Evolutionary conservation across 1,140 invertebrate species (phyloP).

Genomic region (Mizuhopecten yessoensis): DNA sequence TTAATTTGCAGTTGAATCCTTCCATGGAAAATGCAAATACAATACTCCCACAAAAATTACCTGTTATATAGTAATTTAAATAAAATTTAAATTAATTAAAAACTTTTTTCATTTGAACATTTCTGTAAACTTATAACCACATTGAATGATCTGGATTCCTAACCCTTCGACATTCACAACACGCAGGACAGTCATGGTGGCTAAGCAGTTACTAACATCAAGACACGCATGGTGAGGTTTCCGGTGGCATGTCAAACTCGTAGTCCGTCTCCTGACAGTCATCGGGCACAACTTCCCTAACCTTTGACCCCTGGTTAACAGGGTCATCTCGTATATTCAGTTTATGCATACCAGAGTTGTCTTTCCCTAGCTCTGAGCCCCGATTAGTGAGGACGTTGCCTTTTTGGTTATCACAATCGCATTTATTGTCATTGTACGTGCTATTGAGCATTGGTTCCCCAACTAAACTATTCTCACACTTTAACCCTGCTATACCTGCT

Average conservation of each 20-base stretch:
- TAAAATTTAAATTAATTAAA: too few species aligned
- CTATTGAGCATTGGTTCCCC: not conserved
- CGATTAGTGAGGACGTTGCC: not conserved
- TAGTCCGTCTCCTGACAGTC: conserved; percentile 26
- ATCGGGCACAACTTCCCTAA: not conserved
- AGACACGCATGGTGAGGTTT: conserved; percentile 15
- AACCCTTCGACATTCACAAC: not conserved
- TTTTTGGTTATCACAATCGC: not conserved
- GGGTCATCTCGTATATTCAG: not conserved
- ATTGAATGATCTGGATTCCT: not conserved
- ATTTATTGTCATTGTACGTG: not conserved
- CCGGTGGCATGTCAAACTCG: conserved; percentile 1
- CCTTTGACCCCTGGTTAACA: not conserved
- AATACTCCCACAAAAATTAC: too few species aligned
- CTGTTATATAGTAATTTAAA: too few species aligned
- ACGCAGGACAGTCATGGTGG: not conserved
- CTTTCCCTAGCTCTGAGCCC: not conserved
- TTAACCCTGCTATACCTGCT: not conserved
- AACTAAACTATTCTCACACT: too few species aligned
- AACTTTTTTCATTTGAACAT: too few species aligned
- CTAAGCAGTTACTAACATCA: not conserved
- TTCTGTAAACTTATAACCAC: too few species aligned
- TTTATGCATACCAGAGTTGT: not conserved
- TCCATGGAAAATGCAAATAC: too few species aligned
- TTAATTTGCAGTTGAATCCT: too few species aligned